These are phyloP conservation scores for Scolopax bukidnonensis DNA, from an alignment of 2,797 vertebrate genomes.

Conservation along the genomic window DNA sequence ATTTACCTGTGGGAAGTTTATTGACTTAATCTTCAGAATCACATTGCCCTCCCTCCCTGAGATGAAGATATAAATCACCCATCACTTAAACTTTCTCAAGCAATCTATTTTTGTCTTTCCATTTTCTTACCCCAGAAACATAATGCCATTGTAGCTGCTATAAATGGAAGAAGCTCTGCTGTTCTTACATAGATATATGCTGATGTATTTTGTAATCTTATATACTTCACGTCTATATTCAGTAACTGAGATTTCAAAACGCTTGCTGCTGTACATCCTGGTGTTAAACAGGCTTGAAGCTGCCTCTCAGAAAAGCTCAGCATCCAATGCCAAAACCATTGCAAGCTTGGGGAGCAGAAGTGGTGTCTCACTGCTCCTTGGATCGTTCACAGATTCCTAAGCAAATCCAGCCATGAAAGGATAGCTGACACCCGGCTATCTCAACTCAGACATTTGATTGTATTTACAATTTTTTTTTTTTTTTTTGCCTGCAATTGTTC, in stretches of 20 bases:
- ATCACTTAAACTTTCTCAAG: background rate
- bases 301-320: background rate
- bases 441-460: background rate
- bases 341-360: background rate
- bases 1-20: background rate
- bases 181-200: background rate
- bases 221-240: background rate
- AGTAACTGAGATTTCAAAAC: conserved; percentile 11
- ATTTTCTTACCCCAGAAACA: background rate
- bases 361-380: background rate
- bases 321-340: background rate
- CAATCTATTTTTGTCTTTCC: background rate
- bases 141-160: background rate
- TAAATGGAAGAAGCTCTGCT: conserved; percentile 32
- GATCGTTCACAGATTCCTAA: background rate
- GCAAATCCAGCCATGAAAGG: conserved; percentile 18
- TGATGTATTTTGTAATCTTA: conserved; percentile 25
- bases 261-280: background rate
- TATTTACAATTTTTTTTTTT: background rate
- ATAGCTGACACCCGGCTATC: background rate
- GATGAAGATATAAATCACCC: background rate
- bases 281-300: background rate
- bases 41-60: background rate
- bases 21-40: background rate
- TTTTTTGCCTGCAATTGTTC: background rate